A percentile compares a stretch with the other conserved stretches of the same genome.
Conservation (phyloP, 2,888 invertebrate genomes). For the Acanthopleura granulata region DNA sequence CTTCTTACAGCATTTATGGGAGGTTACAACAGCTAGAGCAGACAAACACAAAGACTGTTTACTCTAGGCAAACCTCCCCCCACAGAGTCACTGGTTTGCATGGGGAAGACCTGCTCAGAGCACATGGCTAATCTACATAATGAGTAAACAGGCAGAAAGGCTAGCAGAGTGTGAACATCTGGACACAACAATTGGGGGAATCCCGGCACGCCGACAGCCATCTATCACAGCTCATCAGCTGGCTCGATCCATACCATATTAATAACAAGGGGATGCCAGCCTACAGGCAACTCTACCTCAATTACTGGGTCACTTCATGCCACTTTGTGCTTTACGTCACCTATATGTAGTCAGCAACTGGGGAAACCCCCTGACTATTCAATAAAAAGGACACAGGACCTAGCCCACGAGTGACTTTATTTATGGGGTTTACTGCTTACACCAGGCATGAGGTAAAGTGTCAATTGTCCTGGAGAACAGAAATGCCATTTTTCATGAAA, state of each 20-base stretch:
- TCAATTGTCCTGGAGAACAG: too few species aligned
- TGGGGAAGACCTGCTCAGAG: neutral
- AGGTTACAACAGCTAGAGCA: too few species aligned
- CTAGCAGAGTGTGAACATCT: constrained; percentile 14
- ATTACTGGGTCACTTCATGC: too few species aligned
- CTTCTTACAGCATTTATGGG: too few species aligned
- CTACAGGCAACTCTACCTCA: neutral
- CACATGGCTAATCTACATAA: constrained; percentile 20
- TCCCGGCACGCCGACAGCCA: constrained; percentile 11
- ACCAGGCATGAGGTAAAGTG: too few species aligned
- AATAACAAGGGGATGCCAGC: constrained; percentile 12
- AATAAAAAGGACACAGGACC: too few species aligned
- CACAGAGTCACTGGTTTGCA: neutral
- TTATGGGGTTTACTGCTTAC: too few species aligned
- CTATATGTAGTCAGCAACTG: too few species aligned
- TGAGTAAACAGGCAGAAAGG: constrained; percentile 16
- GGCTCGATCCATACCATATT: constrained; percentile 14
- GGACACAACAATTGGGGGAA: constrained; percentile 16
- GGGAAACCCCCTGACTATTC: too few species aligned
- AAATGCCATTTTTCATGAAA: too few species aligned
- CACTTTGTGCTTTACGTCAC: too few species aligned
- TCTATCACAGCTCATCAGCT: constrained; percentile 11
- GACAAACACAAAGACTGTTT: neutral
- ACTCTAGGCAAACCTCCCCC: neutral
- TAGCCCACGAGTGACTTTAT: too few species aligned